phyloP scores from a whole-genome alignment of 2,797 vertebrate genomes.

The Pseudomugil gertrudae region DNA sequence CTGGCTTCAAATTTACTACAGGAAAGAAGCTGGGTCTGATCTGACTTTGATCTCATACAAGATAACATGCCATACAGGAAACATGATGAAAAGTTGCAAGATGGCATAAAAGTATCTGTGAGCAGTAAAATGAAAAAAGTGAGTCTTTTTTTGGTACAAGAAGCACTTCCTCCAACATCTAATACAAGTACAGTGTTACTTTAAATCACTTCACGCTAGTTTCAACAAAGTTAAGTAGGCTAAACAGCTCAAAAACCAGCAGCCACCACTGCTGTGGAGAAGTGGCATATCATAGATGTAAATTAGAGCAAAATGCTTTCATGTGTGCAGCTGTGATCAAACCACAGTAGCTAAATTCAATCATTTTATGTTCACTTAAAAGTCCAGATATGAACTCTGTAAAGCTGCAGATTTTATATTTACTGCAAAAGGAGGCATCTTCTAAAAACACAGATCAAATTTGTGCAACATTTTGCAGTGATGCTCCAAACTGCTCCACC shows the following conservation, averaged over 20 bases:
- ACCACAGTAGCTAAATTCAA: neutral
- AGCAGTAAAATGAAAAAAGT: constrained; percentile 6
- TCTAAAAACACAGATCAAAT: neutral
- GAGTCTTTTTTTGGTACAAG: neutral
- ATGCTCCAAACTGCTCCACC: neutral
- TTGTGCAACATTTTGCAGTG: neutral
- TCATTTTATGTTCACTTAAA: neutral
- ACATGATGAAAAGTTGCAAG: neutral
- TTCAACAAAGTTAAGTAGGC: neutral
- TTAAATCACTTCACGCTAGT: neutral
- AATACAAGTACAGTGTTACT: neutral
- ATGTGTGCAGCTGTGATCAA: neutral
- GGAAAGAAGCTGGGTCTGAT: neutral
- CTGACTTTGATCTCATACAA: neutral
- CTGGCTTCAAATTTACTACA: neutral
- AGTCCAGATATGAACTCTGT: neutral
- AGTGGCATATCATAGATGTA: neutral
- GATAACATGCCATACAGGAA: neutral
- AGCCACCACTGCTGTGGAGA: neutral
- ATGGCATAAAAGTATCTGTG: neutral
- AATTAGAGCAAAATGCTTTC: constrained; percentile 10
- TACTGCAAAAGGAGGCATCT: neutral
- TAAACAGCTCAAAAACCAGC: neutral
- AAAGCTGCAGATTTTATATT: neutral
- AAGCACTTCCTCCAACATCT: neutral